These are phyloP conservation scores for Ochropacha duplaris DNA, from an alignment of 2,888 invertebrate species.

Conservation along the genomic window DNA sequence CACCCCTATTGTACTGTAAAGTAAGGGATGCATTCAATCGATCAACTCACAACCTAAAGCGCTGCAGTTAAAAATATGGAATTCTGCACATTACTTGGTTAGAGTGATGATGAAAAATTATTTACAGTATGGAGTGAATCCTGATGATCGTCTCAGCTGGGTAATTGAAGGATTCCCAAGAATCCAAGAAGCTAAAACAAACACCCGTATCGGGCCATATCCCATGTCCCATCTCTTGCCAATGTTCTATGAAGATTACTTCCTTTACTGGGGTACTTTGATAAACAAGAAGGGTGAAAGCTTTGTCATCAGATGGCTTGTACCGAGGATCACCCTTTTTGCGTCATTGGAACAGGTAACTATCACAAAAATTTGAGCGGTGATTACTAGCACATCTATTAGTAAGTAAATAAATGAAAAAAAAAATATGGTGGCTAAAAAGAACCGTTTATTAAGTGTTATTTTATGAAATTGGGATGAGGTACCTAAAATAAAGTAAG, in stretches of 20 bases:
- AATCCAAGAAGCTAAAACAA: conserved; percentile 76
- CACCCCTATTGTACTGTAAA: too few relatives aligned
- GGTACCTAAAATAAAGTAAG: too few relatives aligned
- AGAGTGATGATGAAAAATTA: background rate
- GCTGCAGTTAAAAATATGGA: too few relatives aligned
- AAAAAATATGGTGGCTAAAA: too few relatives aligned
- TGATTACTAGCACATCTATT: too few relatives aligned
- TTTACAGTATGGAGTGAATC: conserved; percentile 75
- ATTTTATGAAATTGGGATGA: too few relatives aligned
- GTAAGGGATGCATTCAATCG: too few relatives aligned
- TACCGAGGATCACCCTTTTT: conserved; percentile 82
- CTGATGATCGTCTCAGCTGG: conserved; percentile 65
- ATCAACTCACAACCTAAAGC: too few relatives aligned
- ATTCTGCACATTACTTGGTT: too few relatives aligned
- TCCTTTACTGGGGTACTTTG: conserved; percentile 85
- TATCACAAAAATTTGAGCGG: too few relatives aligned
- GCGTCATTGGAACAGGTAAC: conserved; percentile 84
- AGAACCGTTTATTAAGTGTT: too few relatives aligned
- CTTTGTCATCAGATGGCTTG: conserved; percentile 82
- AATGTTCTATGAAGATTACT: conserved; percentile 84
- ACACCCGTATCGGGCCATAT: conserved; percentile 73
- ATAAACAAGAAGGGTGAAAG: conserved; percentile 63
- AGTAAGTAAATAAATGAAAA: too few relatives aligned
- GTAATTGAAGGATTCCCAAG: conserved; percentile 72
- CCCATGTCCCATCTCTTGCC: conserved; percentile 78